Percentiles rank a stretch among this genome's conserved stretches.
phyloP scores from a whole-genome alignment of 2,888 invertebrate genomes.

The Cremastinae sp. region DNA sequence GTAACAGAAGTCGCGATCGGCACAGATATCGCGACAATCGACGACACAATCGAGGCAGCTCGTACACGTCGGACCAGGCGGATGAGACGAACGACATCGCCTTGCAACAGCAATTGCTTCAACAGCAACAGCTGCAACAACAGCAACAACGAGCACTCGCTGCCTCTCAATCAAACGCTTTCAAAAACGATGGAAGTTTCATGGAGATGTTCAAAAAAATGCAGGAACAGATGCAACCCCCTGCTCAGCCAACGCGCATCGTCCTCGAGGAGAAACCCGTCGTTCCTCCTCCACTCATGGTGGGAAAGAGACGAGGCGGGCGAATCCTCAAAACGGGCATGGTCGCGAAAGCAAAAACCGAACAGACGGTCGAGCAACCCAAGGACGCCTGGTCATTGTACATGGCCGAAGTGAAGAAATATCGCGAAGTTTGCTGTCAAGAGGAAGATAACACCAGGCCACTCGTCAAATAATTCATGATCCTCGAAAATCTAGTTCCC shows the following conservation, averaged over 20 bases:
- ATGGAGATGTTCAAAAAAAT: slow-evolving; percentile 95
- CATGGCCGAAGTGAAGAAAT: slow-evolving; percentile 95
- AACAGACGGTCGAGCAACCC: slow-evolving; percentile 84
- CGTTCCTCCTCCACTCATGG: slow-evolving; percentile 82
- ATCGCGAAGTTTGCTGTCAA: slow-evolving; percentile 95
- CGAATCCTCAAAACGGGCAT: slow-evolving; percentile 93
- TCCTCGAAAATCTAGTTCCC: not conserved
- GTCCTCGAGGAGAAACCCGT: slow-evolving; percentile 79
- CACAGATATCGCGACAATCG: slow-evolving; percentile 71
- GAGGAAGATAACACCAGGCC: slow-evolving; percentile 95
- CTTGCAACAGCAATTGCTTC: slow-evolving; percentile 19
- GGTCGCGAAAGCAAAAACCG: slow-evolving; percentile 91
- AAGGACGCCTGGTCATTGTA: slow-evolving; percentile 97
- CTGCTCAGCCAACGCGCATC: slow-evolving; percentile 76
- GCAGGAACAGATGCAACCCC: slow-evolving; percentile 83
- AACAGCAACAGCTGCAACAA: slow-evolving; percentile 14
- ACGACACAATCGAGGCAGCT: slow-evolving; percentile 70
- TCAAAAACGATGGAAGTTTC: slow-evolving; percentile 95
- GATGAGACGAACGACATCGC: slow-evolving; percentile 65
- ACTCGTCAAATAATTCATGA: slow-evolving; percentile 88
- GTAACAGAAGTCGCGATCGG: slow-evolving; percentile 60
- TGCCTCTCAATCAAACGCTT: slow-evolving; percentile 83
- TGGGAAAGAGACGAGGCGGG: slow-evolving; percentile 92
- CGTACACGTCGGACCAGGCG: slow-evolving; percentile 73
- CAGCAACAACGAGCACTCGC: slow-evolving; percentile 33